Evolutionary conservation across 2,888 invertebrate species (phyloP).

Genomic region (Pomacea canaliculata): DNA sequence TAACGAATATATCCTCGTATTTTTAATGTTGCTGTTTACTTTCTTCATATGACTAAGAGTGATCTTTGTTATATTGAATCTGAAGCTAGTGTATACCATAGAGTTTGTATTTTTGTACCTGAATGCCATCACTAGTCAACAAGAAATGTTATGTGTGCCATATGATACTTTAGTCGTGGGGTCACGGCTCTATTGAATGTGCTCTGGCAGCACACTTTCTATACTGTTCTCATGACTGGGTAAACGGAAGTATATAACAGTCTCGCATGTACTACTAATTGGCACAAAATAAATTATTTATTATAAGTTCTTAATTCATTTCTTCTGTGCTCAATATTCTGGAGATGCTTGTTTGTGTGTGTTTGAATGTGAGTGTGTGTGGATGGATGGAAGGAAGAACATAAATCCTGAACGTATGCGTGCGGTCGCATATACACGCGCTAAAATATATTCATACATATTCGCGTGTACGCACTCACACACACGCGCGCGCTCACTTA

Average conservation of each 20-base stretch:
- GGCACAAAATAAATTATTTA: slow-evolving; percentile 7
- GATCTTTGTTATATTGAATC: no score
- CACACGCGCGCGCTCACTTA: not conserved
- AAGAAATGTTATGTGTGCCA: slow-evolving; percentile 2
- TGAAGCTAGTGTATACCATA: not conserved
- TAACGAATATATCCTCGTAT: no score
- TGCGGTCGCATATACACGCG: not conserved
- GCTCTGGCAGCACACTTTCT: slow-evolving; percentile 23
- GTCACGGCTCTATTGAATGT: slow-evolving; percentile 3
- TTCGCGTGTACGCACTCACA: not conserved
- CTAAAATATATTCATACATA: not conserved
- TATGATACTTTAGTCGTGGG: not conserved
- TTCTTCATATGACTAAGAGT: no score
- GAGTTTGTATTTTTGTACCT: slow-evolving; percentile 2
- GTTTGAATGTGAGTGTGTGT: not conserved
- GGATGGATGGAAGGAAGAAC: not conserved
- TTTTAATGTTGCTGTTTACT: no score
- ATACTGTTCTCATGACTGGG: not conserved
- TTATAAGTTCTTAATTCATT: not conserved
- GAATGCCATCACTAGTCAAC: not conserved
- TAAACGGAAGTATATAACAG: not conserved
- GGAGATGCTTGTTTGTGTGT: not conserved
- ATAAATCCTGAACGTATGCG: not conserved
- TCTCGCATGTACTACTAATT: not conserved
- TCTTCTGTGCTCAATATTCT: not conserved